Conservation (phyloP, 37 sponge, comb jelly and placozoan species). For the Agelas oroides region DNA sequence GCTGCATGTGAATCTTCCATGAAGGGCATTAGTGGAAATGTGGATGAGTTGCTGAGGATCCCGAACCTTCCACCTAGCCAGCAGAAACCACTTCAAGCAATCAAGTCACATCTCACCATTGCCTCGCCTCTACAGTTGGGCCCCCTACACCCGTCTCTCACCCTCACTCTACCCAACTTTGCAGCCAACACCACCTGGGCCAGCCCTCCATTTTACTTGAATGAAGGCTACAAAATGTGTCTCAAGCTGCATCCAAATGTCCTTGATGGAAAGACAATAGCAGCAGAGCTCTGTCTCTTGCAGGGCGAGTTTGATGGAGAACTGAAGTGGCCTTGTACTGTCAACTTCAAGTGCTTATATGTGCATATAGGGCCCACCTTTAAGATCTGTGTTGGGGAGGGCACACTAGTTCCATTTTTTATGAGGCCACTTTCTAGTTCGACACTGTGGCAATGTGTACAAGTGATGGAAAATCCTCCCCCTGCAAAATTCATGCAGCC, state of each 20-base stretch:
- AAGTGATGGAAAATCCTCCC: no score
- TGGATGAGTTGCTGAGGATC: not conserved
- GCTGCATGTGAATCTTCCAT: not conserved
- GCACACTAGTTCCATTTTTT: no score
- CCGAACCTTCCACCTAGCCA: not conserved
- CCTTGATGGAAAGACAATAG: no score
- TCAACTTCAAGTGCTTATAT: not conserved
- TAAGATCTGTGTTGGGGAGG: no score
- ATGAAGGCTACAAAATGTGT: not conserved
- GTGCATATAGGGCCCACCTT: not conserved
- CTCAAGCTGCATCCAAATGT: not conserved
- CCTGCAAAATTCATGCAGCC: no score
- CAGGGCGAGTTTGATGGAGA: not conserved
- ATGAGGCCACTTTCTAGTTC: no score
- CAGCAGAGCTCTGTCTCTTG: conserved; percentile 1
- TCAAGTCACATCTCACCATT: not conserved
- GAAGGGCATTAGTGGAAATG: not conserved
- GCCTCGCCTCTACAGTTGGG: not conserved
- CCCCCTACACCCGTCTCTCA: not conserved
- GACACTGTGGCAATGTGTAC: no score
- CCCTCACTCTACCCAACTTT: not conserved
- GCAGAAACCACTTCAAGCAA: not conserved
- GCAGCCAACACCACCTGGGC: not conserved
- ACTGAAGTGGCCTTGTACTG: not conserved
- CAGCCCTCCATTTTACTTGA: not conserved